Evolutionary conservation across 53 echinoderm and acorn worm species (phyloP).

Genomic region (Holothuria scabra): DNA sequence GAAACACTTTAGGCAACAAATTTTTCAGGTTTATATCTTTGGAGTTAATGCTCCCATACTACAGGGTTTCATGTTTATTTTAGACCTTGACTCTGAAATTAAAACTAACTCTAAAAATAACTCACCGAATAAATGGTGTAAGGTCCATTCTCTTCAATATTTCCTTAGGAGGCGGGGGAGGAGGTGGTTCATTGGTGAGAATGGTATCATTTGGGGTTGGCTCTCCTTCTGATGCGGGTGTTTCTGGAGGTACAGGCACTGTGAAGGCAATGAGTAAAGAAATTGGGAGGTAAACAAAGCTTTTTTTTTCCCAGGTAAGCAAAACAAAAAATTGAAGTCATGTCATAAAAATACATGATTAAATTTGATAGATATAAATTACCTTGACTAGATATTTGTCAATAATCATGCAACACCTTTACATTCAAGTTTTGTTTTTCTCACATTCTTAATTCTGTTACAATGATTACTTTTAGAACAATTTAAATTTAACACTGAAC

Average conservation of each 20-base stretch:
- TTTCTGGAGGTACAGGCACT: constrained; percentile 57
- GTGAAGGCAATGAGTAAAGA: no score
- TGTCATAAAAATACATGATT: neutral
- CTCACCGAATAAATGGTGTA: constrained; percentile 80
- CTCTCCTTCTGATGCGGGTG: constrained; percentile 79
- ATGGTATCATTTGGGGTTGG: constrained; percentile 68
- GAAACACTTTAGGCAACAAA: no score
- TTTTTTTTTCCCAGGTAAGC: neutral
- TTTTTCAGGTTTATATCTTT: no score
- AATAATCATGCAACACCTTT: neutral
- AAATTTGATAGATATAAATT: neutral
- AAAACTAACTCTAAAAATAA: no score
- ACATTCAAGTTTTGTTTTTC: neutral
- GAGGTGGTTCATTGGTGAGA: constrained; percentile 95
- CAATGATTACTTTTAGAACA: neutral
- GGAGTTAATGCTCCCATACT: no score
- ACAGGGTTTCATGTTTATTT: no score
- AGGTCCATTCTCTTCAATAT: constrained; percentile 80
- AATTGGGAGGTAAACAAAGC: neutral
- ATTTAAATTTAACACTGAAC: no score
- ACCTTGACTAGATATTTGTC: neutral
- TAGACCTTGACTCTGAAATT: no score
- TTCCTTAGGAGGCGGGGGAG: constrained; percentile 91
- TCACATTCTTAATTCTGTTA: neutral
- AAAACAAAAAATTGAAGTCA: neutral